Evolutionary conservation across 2,113 vertebrate species (phyloP).

Genomic region (Desmodus rotundus): DNA sequence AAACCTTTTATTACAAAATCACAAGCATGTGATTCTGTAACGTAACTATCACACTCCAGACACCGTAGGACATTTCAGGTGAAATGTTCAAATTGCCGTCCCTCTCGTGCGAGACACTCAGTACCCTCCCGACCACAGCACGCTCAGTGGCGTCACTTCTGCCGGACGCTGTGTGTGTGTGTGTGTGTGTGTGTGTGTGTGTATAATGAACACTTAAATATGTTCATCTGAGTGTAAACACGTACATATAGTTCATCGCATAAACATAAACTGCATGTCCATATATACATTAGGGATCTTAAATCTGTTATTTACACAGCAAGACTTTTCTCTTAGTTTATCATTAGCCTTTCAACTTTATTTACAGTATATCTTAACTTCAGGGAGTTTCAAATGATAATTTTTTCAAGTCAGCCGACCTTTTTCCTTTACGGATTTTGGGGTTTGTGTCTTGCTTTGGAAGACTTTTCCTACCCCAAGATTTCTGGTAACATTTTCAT

Average conservation of each 20-base stretch:
- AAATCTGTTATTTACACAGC: neutral
- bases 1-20: no score
- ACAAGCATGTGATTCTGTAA: no score
- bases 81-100: no score
- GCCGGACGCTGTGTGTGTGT: no score
- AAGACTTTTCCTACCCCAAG: neutral
- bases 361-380: neutral
- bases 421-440: neutral
- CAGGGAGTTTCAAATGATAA: neutral
- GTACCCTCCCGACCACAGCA: no score
- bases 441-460: neutral
- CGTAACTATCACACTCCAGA: no score
- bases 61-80: no score
- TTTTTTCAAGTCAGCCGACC: neutral
- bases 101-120: no score
- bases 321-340: neutral
- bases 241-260: neutral
- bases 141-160: no score
- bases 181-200: no score
- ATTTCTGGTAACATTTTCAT: neutral
- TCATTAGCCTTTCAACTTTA: neutral
- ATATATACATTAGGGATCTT: neutral
- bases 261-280: neutral
- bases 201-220: neutral
- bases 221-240: neutral